Evolutionary conservation across 2,888 invertebrate genomes (phyloP).

Genomic region (Aleiodes alternator): DNA sequence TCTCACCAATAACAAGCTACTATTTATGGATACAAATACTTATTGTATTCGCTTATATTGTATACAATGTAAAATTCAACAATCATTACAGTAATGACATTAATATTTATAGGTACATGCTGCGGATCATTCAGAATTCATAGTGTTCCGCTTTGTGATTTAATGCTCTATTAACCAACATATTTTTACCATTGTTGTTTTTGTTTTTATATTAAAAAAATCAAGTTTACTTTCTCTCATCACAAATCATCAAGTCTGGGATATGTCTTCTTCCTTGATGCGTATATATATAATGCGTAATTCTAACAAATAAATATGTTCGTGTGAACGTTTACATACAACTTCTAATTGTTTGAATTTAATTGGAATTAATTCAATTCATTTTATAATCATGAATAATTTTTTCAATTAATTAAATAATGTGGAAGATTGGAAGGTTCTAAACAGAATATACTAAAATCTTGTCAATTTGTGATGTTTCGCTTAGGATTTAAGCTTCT

Average conservation of each 20-base stretch:
- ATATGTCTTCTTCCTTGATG: neutral
- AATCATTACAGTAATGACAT: slow-evolving; percentile 11
- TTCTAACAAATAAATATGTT: neutral
- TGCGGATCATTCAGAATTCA: slow-evolving; percentile 13
- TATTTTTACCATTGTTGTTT: slow-evolving; percentile 23
- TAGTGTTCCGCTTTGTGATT: slow-evolving; percentile 33
- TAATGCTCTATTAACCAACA: slow-evolving; percentile 38
- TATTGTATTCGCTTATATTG: slow-evolving; percentile 13
- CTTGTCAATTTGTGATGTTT: too few species aligned
- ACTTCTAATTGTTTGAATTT: neutral
- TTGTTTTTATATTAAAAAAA: neutral
- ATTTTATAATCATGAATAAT: too few species aligned
- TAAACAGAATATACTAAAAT: too few species aligned
- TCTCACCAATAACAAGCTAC: neutral
- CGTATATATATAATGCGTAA: too few species aligned
- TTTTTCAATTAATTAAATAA: too few species aligned
- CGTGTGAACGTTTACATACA: neutral
- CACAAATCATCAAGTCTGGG: neutral
- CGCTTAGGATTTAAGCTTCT: too few species aligned
- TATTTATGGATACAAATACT: neutral
- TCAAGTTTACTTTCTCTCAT: slow-evolving; percentile 6
- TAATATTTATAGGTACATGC: slow-evolving; percentile 26
- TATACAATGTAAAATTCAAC: slow-evolving; percentile 3
- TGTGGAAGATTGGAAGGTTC: too few species aligned
- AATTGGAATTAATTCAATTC: neutral